phyloP scores from a whole-genome alignment of 2,888 invertebrate species.

The Thyatira batis region DNA sequence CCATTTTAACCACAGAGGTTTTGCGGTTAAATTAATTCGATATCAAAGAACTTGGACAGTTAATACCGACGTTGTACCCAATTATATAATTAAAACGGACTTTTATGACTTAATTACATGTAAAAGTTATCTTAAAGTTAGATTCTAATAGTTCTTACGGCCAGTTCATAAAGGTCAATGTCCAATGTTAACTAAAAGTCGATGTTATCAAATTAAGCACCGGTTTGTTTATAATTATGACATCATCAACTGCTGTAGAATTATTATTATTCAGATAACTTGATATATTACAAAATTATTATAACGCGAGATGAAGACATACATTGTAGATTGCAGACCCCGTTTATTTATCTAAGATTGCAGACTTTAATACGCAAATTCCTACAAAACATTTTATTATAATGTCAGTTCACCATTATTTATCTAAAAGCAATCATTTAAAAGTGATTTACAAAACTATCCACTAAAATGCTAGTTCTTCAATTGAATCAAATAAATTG shows the following conservation, averaged over 20 bases:
- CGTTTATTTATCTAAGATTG: too few relatives aligned
- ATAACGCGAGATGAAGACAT: background rate
- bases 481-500: too few relatives aligned
- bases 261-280: background rate
- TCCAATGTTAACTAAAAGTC: background rate
- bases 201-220: background rate
- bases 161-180: background rate
- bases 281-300: background rate
- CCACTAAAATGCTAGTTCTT: too few relatives aligned
- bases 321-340: too few relatives aligned
- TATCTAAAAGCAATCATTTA: too few relatives aligned
- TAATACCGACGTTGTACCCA: background rate
- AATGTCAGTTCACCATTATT: too few relatives aligned
- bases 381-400: too few relatives aligned
- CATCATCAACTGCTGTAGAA: background rate
- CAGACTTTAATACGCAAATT: background rate
- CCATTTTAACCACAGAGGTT: conserved; percentile 18
- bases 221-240: background rate
- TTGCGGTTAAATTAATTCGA: conserved; percentile 20
- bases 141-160: background rate
- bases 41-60: background rate
- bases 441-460: too few relatives aligned
- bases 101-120: background rate
- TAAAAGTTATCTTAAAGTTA: background rate
- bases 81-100: background rate